Conservation (phyloP, 2,888 invertebrate species). For the Autographa pulchrina region DNA sequence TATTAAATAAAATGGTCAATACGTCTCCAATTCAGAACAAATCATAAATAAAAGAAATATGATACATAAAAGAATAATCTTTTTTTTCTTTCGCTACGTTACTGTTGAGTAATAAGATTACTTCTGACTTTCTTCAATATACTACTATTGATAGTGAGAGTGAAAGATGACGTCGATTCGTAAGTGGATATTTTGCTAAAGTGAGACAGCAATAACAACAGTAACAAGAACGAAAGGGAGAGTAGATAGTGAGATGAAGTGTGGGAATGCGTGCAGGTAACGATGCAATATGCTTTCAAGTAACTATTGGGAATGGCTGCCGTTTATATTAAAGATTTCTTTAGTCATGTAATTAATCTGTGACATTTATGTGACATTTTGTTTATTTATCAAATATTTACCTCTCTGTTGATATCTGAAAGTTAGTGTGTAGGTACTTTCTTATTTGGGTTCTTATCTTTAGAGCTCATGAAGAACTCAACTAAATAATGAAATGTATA, state of each 20-base stretch:
- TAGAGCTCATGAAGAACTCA: neutral
- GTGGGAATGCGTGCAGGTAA: slow-evolving; percentile 86
- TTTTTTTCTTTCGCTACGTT: too few relatives aligned
- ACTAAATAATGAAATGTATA: too few relatives aligned
- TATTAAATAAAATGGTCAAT: too few relatives aligned
- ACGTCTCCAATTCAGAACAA: too few relatives aligned
- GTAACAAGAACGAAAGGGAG: slow-evolving; percentile 64
- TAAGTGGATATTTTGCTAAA: slow-evolving; percentile 71
- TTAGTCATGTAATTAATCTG: slow-evolving; percentile 5
- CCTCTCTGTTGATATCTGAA: slow-evolving; percentile 4
- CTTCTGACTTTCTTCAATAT: slow-evolving; percentile 68
- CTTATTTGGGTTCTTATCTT: neutral
- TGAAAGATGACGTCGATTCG: slow-evolving; percentile 84
- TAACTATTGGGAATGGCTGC: slow-evolving; percentile 57
- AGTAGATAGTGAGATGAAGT: slow-evolving; percentile 67
- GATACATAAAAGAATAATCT: too few relatives aligned
- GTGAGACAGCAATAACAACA: slow-evolving; percentile 52
- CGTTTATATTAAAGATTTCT: slow-evolving; percentile 33
- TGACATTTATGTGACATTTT: slow-evolving; percentile 4
- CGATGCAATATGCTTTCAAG: slow-evolving; percentile 73
- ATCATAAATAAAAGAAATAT: too few relatives aligned
- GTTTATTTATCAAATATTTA: slow-evolving; percentile 1
- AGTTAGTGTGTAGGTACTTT: neutral
- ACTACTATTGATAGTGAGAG: slow-evolving; percentile 85
- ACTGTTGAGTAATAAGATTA: neutral